Percentiles rank a stretch among this genome's conserved stretches.
Conservation (phyloP, 53 echinoderm and acorn worm species). For the Hippasteria phrygiana region DNA sequence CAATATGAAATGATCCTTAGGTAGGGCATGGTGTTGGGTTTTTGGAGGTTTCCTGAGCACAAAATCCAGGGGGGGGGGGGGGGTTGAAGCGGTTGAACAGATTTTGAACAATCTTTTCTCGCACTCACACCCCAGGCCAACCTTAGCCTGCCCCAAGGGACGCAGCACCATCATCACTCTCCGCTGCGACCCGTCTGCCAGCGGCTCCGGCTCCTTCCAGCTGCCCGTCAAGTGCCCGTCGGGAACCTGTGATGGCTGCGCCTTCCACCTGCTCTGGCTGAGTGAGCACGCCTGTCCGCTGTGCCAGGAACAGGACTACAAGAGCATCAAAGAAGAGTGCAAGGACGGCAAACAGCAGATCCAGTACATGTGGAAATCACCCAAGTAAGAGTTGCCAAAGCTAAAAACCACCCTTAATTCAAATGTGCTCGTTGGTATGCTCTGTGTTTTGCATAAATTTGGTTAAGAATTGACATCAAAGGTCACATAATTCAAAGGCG, state of each 20-base stretch:
- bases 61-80: too few relatives aligned
- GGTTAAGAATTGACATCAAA: too few relatives aligned
- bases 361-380: conserved; percentile 84
- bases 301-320: conserved; percentile 77
- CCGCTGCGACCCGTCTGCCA: conserved; percentile 80
- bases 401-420: too few relatives aligned
- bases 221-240: conserved; percentile 73
- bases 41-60: too few relatives aligned
- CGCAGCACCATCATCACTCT: conserved; percentile 89
- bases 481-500: too few relatives aligned
- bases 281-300: conserved; percentile 81
- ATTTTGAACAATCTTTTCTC: neutral
- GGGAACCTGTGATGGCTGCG: conserved; percentile 97
- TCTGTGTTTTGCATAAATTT: too few relatives aligned
- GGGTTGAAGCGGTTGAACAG: too few relatives aligned
- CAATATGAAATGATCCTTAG: too few relatives aligned
- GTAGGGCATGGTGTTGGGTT: too few relatives aligned
- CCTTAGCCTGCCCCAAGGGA: conserved; percentile 88
- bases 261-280: conserved; percentile 93
- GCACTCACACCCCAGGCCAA: conserved; percentile 63
- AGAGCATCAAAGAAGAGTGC: conserved; percentile 80
- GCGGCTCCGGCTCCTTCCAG: conserved; percentile 69
- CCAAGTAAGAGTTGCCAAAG: conserved; percentile 73
- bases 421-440: too few relatives aligned
- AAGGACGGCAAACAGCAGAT: conserved; percentile 72